Conservation (phyloP, 2,113 vertebrate genomes). For the Crypturellus undulatus region DNA sequence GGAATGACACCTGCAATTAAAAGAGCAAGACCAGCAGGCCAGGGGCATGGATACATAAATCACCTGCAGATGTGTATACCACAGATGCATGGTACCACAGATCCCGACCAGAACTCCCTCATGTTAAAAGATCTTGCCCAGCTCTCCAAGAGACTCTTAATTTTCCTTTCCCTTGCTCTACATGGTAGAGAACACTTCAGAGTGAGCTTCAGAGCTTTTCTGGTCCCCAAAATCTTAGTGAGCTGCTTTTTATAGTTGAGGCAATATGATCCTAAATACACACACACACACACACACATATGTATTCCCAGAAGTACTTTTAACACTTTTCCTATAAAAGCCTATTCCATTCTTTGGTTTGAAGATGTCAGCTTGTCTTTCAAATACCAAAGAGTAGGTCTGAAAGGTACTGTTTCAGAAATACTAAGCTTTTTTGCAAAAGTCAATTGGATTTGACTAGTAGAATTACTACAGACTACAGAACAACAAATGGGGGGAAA, state of each 20-base stretch:
- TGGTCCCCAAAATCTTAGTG: not conserved
- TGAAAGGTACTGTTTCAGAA: constrained; percentile 37
- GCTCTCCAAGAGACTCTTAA: not conserved
- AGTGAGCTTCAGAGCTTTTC: not conserved
- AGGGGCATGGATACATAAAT: not conserved
- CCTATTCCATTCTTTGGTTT: not conserved
- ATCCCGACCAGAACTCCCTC: not conserved
- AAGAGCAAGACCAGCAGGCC: not conserved
- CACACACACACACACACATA: too few relatives aligned
- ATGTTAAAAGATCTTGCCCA: not conserved
- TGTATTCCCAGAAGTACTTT: not conserved
- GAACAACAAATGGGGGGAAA: not conserved
- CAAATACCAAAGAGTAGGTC: not conserved
- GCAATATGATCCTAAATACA: not conserved
- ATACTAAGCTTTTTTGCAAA: constrained; percentile 18
- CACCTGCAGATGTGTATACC: not conserved
- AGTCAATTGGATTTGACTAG: not conserved
- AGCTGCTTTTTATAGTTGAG: not conserved
- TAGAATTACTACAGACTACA: not conserved
- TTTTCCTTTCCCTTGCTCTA: not conserved
- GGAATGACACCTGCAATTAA: not conserved
- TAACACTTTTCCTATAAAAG: not conserved
- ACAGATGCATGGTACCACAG: rapidly evolving
- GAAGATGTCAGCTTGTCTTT: constrained; percentile 23
- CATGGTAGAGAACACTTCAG: not conserved